Percentiles rank a stretch among this genome's conserved stretches.
Conservation (phyloP, 2,797 vertebrate genomes). For the Galaxias olidus region DNA sequence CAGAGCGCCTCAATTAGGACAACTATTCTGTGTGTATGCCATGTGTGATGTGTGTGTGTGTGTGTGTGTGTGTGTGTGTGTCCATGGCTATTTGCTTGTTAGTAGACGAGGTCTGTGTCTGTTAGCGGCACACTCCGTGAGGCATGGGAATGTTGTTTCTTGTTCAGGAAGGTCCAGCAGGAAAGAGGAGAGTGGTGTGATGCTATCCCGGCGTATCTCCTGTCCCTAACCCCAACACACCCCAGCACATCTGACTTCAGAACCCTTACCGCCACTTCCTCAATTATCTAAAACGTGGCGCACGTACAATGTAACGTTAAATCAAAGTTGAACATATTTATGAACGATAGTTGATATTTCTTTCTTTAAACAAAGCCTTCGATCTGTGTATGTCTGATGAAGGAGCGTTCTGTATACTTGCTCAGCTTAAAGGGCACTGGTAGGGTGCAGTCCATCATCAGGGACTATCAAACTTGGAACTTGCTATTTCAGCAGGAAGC, state of each 20-base stretch:
- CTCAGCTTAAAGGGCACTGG: too few relatives aligned
- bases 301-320: too few relatives aligned
- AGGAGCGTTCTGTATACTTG: too few relatives aligned
- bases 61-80: not conserved
- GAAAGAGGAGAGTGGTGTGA: conserved; percentile 36
- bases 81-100: conserved; percentile 43
- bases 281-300: too few relatives aligned
- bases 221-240: not conserved
- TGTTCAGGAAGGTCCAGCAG: conserved; percentile 25
- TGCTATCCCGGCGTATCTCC: conserved; percentile 19
- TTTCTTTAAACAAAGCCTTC: too few relatives aligned
- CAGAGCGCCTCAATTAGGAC: conserved; percentile 5
- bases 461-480: not conserved
- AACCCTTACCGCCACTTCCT: not conserved
- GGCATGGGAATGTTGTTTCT: conserved; percentile 38
- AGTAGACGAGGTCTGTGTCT: conserved; percentile 39
- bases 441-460: too few relatives aligned
- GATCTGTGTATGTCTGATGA: too few relatives aligned
- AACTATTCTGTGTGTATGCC: not conserved
- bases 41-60: too few relatives aligned
- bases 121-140: conserved; percentile 48
- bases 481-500: conserved; percentile 52
- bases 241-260: not conserved
- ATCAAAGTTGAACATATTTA: too few relatives aligned
- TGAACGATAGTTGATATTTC: too few relatives aligned